A percentile compares a stretch with the other conserved stretches of the same genome.
These are phyloP conservation scores for Centropristis striata DNA, from an alignment of 2,113 vertebrate species.

Conservation along the genomic window DNA sequence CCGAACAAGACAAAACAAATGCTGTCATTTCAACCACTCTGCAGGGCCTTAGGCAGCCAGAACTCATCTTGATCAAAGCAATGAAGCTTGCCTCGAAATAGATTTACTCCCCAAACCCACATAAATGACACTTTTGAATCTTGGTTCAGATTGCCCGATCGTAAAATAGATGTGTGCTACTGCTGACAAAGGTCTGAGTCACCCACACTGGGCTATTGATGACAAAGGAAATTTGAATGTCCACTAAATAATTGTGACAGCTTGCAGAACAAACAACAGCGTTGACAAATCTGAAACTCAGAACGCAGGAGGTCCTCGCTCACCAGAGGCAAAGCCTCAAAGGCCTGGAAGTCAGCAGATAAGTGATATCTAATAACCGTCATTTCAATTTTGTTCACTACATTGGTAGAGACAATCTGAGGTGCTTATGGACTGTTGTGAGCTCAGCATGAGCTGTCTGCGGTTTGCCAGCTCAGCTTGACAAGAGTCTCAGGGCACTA, in stretches of 20 bases:
- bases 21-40: slow-evolving; percentile 37
- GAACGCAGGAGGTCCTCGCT: slow-evolving; percentile 37
- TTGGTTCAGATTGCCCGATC: slow-evolving; percentile 18
- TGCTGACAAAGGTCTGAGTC: slow-evolving; percentile 72
- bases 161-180: slow-evolving; percentile 30
- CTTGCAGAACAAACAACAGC: slow-evolving; percentile 57
- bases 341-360: slow-evolving; percentile 66
- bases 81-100: slow-evolving; percentile 43
- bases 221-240: slow-evolving; percentile 61
- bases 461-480: slow-evolving; percentile 50
- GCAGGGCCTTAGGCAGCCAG: slow-evolving; percentile 20
- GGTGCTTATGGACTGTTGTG: slow-evolving; percentile 66
- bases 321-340: slow-evolving; percentile 36
- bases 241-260: slow-evolving; percentile 69
- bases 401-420: slow-evolving; percentile 58
- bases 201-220: slow-evolving; percentile 59
- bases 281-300: slow-evolving; percentile 59
- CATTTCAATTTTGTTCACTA: slow-evolving; percentile 58
- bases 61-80: slow-evolving; percentile 50
- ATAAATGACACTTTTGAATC: slow-evolving; percentile 36
- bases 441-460: slow-evolving; percentile 68
- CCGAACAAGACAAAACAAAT: slow-evolving; percentile 9
- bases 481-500: slow-evolving; percentile 51
- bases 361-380: slow-evolving; percentile 75
- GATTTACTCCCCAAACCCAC: slow-evolving; percentile 36